Percentiles rank a stretch among this genome's conserved stretches.
Evolutionary conservation across 2,797 vertebrate genomes (phyloP).

Genomic region (Mareca strepera): DNA sequence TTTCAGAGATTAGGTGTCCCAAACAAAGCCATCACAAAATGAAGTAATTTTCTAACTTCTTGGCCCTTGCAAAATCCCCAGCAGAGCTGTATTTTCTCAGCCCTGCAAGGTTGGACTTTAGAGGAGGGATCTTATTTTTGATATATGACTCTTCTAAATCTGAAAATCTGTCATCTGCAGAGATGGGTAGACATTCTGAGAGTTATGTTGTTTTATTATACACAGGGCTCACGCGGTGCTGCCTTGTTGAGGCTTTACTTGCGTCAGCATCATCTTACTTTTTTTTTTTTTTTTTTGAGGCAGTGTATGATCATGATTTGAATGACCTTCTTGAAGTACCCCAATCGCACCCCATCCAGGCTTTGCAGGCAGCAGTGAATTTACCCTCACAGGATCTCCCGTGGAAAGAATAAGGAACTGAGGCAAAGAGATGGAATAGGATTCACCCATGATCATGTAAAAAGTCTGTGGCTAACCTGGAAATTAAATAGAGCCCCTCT

Average conservation of each 20-base stretch:
- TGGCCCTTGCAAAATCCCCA: background rate
- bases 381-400: background rate
- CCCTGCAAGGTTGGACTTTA: background rate
- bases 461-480: background rate
- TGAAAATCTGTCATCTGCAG: background rate
- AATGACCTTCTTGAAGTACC: background rate
- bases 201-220: background rate
- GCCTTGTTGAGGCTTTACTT: background rate
- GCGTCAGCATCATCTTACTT: background rate
- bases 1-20: conserved; percentile 15
- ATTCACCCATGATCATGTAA: background rate
- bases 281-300: background rate
- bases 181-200: background rate
- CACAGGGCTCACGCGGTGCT: background rate
- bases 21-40: background rate
- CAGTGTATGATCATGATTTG: background rate
- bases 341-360: accelerated
- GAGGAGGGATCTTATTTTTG: background rate
- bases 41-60: conserved; percentile 19
- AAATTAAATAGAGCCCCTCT: background rate
- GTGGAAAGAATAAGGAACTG: background rate
- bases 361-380: background rate
- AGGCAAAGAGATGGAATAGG: background rate
- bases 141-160: background rate
- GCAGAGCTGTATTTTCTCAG: background rate